Conservation (phyloP, 2,888 invertebrate genomes). For the Macaria liturata region DNA sequence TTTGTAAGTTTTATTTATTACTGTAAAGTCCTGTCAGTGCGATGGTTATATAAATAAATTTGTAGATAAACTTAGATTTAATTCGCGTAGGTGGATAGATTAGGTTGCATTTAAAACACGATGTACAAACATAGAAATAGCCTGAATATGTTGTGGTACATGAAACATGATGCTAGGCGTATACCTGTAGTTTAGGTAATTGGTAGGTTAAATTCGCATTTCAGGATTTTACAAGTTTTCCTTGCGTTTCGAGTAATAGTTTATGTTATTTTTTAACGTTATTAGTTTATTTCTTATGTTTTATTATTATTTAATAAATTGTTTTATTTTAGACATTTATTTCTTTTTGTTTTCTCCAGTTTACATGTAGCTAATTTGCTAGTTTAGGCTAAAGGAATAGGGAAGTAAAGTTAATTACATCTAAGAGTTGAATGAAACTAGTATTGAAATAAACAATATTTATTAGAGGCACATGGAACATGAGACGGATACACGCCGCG, state of each 20-base stretch:
- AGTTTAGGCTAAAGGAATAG: no score
- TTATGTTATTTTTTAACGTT: slow-evolving; percentile 59
- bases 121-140: slow-evolving; percentile 18
- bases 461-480: slow-evolving; percentile 79
- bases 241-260: slow-evolving; percentile 56
- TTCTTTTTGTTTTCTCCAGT: slow-evolving; percentile 18
- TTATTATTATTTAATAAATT: slow-evolving; percentile 60
- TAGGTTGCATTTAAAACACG: slow-evolving; percentile 22
- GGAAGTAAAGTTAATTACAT: not conserved
- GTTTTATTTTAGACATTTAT: slow-evolving; percentile 50
- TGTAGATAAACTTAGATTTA: slow-evolving; percentile 6
- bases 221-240: slow-evolving; percentile 33
- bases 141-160: slow-evolving; percentile 15
- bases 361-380: no score
- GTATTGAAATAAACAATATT: slow-evolving; percentile 61
- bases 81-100: slow-evolving; percentile 7
- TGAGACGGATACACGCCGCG: slow-evolving; percentile 52
- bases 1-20: slow-evolving; percentile 39
- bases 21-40: slow-evolving; percentile 34
- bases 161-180: slow-evolving; percentile 14
- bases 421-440: slow-evolving; percentile 6
- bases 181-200: not conserved
- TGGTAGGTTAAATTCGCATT: slow-evolving; percentile 12
- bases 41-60: slow-evolving; percentile 2
- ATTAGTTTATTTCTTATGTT: slow-evolving; percentile 58